These are phyloP conservation scores for Morphnarchus princeps DNA, from an alignment of 2,113 vertebrate species.

Conservation along the genomic window DNA sequence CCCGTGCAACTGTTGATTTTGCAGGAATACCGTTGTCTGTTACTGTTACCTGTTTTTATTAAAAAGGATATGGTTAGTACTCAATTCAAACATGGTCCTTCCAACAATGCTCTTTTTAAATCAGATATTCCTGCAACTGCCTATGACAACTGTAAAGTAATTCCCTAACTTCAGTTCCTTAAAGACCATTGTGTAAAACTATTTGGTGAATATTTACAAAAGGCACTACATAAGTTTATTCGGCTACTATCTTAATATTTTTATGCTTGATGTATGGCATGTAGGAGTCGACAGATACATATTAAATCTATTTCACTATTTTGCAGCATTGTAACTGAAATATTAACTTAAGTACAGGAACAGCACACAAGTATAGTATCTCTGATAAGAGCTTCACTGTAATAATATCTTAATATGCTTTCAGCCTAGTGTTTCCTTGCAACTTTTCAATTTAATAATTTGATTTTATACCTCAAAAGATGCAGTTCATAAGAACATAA, in stretches of 20 bases:
- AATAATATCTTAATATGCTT: background rate
- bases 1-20: conserved; percentile 84
- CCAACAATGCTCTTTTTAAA: background rate
- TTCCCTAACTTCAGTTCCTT: background rate
- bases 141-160: background rate
- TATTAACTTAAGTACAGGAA: background rate
- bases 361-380: background rate
- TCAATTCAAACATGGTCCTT: background rate
- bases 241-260: background rate
- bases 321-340: background rate
- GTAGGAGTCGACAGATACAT: background rate
- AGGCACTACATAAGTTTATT: background rate
- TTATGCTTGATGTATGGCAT: background rate
- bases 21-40: conserved; percentile 85
- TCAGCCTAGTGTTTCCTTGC: background rate
- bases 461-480: background rate
- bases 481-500: background rate
- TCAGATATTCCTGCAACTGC: background rate
- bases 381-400: background rate
- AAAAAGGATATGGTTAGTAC: background rate
- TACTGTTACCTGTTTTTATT: conserved; percentile 82
- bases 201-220: background rate
- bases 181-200: background rate
- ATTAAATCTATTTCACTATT: background rate
- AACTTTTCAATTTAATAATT: background rate